Base-by-base conservation (phyloP, 1,140 invertebrate species). In the Drosophila erecta region DNA sequence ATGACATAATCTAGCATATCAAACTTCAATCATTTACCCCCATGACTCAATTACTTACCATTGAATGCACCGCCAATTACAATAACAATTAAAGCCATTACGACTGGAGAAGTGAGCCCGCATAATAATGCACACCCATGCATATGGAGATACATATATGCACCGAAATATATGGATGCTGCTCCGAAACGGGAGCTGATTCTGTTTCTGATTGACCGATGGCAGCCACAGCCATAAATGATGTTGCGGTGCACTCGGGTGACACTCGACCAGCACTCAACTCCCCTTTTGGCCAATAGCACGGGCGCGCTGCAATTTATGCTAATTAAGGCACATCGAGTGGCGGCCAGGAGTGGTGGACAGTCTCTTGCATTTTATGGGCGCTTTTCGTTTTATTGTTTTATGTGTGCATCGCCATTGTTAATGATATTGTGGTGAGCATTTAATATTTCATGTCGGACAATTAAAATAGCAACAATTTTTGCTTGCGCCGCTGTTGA, bases 251-350 rank as follows among this genome's bases (percentile, higher is more conserved):
- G 56, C 46, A n/a, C 22, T 50, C 22, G 38, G 35, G n/a, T 70
- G 67, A 65, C 53, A 57, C 38, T 20, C 41, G 7, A 30, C 2
- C 30, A 30, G 7, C 30, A 14, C 40, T 66, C 47, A 41, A 47
- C 56, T 67, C 58, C 64, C 58, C 61, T 24, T 40, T 41, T 20
- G 57, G 57, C 41, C 41, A 35, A 43, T 73, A 72, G 59, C 71
- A 80, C 50, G 64, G 53, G 44, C 73, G 44, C 60, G 76, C 65
- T 86, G 59, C 53, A 80, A 83, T 86, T 86, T 86, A 86, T 86
- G 81, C 81, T 86, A 86, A 86, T 86, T 86, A 86, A 86, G 83
- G 87, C 79, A 86, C 83, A 81, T 87, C 79, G 65, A 78, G 60
- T 75, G 73, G 49, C 64, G 44, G 44, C 10, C 70, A 30, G 46